phyloP scores from a whole-genome alignment of 2,113 vertebrate genomes.

The Nothocercus julius region DNA sequence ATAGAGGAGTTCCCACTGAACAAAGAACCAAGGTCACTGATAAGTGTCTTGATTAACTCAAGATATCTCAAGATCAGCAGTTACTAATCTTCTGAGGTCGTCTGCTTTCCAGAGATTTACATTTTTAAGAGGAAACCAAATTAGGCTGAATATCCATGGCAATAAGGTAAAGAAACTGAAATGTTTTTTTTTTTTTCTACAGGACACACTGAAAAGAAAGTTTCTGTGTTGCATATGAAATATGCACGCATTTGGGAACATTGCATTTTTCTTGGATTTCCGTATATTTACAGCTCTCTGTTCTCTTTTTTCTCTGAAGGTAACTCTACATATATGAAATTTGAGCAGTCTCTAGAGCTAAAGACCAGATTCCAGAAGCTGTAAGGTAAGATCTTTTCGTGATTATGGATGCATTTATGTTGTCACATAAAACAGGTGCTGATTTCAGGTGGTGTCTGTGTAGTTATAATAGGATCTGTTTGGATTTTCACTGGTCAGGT shows the following conservation, averaged over 20 bases:
- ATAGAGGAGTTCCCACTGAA: neutral
- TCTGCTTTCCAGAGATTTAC: neutral
- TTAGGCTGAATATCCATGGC: neutral
- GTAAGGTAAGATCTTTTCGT: neutral
- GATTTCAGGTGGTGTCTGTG: neutral
- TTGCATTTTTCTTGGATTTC: neutral
- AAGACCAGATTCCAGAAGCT: neutral
- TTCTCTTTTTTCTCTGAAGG: neutral
- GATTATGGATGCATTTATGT: neutral
- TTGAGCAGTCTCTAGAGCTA: neutral
- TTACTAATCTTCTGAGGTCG: neutral
- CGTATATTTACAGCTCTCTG: neutral
- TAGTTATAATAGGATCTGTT: neutral
- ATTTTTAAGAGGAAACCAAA: neutral
- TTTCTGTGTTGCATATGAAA: neutral
- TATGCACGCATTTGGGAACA: neutral
- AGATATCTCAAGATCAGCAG: neutral
- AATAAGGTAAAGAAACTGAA: neutral
- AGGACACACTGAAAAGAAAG: neutral
- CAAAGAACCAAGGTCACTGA: neutral
- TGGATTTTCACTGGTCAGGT: neutral
- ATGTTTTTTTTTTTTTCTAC: neutral
- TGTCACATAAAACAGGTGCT: neutral
- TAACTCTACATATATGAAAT: neutral
- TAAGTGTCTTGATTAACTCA: neutral